Percentiles rank a stretch among this genome's conserved stretches.
phyloP scores from a whole-genome alignment of 1,140 invertebrate species.

The Drosophila ficusphila region DNA sequence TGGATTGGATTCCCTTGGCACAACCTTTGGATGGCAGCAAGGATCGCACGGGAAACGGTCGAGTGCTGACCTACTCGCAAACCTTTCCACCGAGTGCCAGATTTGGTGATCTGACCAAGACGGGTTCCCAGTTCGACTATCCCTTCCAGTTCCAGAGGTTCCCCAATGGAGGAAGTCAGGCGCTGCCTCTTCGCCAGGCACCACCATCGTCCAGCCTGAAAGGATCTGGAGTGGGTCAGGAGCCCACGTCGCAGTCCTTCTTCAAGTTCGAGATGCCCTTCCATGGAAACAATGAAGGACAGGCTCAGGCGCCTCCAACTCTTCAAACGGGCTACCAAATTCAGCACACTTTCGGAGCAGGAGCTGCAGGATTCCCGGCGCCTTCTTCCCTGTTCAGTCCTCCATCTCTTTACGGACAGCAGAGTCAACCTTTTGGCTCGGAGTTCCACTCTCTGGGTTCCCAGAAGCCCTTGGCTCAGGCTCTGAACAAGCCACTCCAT shows the following conservation, averaged over 20 bases:
- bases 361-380: conserved; percentile 21
- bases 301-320: conserved; percentile 58
- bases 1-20: conserved; percentile 78
- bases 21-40: conserved; percentile 72
- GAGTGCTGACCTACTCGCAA: conserved; percentile 79
- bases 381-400: conserved; percentile 75
- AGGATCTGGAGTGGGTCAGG: conserved; percentile 37
- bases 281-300: conserved; percentile 51
- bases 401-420: conserved; percentile 61
- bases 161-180: conserved; percentile 46
- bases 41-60: conserved; percentile 75
- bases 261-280: conserved; percentile 84
- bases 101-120: conserved; percentile 68
- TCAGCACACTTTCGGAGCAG: conserved; percentile 70
- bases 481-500: conserved; percentile 66
- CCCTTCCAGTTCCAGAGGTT: conserved; percentile 76
- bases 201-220: conserved; percentile 42
- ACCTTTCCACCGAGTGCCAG: conserved; percentile 72
- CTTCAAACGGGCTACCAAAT: conserved; percentile 81
- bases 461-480: conserved; percentile 61
- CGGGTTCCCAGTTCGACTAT: conserved; percentile 64
- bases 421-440: conserved; percentile 41
- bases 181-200: conserved; percentile 49
- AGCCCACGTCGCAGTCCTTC: conserved; percentile 81
- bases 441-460: conserved; percentile 51